Conservation (phyloP, 2,113 vertebrate species). For the Sarotherodon lohbergeri region DNA sequence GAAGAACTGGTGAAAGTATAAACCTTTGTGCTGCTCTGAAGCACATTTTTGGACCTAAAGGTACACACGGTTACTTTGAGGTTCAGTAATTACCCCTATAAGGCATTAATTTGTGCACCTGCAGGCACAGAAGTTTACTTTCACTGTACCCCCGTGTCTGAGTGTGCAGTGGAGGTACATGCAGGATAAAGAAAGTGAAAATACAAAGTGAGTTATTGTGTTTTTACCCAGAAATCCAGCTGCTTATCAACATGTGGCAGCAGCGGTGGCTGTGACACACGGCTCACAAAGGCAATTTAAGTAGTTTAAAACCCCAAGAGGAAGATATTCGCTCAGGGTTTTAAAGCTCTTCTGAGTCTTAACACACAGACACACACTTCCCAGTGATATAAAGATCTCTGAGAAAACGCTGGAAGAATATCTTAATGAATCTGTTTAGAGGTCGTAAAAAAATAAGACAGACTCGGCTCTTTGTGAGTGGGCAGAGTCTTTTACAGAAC, state of each 20-base stretch:
- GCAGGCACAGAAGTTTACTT: not conserved
- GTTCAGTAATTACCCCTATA: not conserved
- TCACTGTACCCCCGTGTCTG: not conserved
- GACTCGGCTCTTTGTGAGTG: not conserved
- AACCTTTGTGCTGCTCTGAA: not conserved
- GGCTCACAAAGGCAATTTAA: not conserved
- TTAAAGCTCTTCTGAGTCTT: not conserved
- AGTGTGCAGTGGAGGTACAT: not conserved
- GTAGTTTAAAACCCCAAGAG: not conserved
- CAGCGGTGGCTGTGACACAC: not conserved
- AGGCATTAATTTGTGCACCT: not conserved
- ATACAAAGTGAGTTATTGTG: not conserved
- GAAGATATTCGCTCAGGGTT: not conserved
- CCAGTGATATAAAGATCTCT: not conserved
- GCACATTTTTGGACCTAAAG: not conserved
- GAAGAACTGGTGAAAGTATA: not conserved
- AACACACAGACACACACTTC: not conserved
- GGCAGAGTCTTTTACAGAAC: not conserved
- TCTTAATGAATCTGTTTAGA: not conserved
- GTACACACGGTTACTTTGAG: not conserved
- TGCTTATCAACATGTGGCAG: not conserved
- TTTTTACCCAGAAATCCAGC: not conserved
- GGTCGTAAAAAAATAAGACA: not conserved
- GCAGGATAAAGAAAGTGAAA: not conserved
- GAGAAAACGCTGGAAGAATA: not conserved